A percentile compares a stretch with the other conserved stretches of the same genome.
Evolutionary conservation across 2,113 vertebrate genomes (phyloP).

Genomic region (Calypte anna): DNA sequence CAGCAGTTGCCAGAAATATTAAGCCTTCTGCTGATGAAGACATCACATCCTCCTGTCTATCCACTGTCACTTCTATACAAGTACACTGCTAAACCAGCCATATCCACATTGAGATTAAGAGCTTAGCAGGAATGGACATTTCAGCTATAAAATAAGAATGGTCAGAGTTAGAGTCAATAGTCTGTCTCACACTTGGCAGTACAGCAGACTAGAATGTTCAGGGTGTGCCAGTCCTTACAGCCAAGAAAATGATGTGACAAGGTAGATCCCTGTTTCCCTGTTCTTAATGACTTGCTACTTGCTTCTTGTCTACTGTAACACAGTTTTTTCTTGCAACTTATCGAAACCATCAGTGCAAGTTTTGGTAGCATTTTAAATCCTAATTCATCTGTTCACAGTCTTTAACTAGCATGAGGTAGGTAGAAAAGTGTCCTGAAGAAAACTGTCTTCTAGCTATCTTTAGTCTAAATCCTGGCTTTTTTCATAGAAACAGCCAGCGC

Average conservation of each 20-base stretch:
- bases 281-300: not conserved
- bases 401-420: not conserved
- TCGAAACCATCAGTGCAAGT: not conserved
- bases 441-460: not conserved
- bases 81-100: not conserved
- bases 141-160: slow-evolving; percentile 54
- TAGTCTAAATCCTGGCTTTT: not conserved
- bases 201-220: not conserved
- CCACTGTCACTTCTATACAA: slow-evolving; percentile 32
- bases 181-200: not conserved
- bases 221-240: not conserved
- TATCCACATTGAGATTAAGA: slow-evolving; percentile 56
- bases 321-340: not conserved
- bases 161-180: slow-evolving; percentile 26
- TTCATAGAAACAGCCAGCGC: not conserved
- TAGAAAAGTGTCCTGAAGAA: not conserved
- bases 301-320: not conserved
- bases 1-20: slow-evolving; percentile 19
- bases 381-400: not conserved
- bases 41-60: slow-evolving; percentile 35
- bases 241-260: not conserved
- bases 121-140: slow-evolving; percentile 46
- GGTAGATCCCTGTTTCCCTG: not conserved
- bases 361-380: not conserved
- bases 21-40: slow-evolving; percentile 46